Base-by-base conservation (phyloP, 2,888 invertebrate species). In the Halictus ligatus region DNA sequence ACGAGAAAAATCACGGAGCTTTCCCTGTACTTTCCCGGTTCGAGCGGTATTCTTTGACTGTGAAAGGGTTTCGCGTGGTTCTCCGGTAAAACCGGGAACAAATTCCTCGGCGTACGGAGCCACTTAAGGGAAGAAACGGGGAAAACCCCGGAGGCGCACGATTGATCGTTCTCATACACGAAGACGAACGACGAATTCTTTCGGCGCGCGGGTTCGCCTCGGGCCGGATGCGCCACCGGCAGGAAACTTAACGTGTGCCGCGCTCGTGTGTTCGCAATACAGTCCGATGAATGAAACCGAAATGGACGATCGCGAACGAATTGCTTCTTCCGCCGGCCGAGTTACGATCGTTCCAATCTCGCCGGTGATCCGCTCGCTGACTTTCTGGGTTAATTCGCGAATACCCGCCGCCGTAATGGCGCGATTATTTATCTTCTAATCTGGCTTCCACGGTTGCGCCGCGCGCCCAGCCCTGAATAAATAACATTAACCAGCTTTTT, bases 361-460 rank as follows among this genome's bases (percentile, higher is more conserved):
- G 46, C 73, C 29, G 60, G 29, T 60, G 60, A 50, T 48, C 82
- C 74, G 43, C 35, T 74, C 25, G 46, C 48, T 78, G 83, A 71
- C 58, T 87, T 83, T 83, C 86, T 78, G 72, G 87, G 86, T 87
- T 86, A 86, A 87, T 86, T 86, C 80, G 77, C 73, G 73, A 64
- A 77, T 80, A 54, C 69, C 21, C n/a, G 25, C 69, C 18, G 10
- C 40, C 35, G 64, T 60, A 83, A 80, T 80, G 21, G 10, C 35
- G 69, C 69, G 77, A 77, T 84, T 84, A 84, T 84, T 80, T 78
- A 85, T 80, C 74, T 78, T 40, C 69, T 72, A 73, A 84, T 84
- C 84, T 76, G 40, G 35, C 58, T 15, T 71, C 40, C 12, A 29
- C 7, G 73, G 48, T 40, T 74, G 12, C 10, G 46, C 35, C 54